Evolutionary conservation across 2,113 vertebrate genomes (phyloP).

Genomic region (Labeo catla): DNA sequence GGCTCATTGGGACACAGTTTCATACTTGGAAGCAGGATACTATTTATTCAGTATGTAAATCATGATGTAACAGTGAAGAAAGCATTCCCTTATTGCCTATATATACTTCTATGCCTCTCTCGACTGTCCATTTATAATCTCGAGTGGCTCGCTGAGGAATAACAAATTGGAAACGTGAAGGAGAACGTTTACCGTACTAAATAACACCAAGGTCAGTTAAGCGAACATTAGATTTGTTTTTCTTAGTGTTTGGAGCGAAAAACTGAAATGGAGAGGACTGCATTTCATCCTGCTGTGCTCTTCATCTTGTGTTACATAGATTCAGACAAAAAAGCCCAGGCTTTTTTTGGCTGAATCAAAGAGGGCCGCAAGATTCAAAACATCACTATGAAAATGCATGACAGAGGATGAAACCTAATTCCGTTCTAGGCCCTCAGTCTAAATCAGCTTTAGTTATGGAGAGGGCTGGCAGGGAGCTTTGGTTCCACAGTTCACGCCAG

Average conservation of each 20-base stretch:
- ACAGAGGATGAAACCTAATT: conserved; percentile 50
- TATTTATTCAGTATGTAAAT: conserved; percentile 39
- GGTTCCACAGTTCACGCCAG: conserved; percentile 52
- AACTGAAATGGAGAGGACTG: not conserved
- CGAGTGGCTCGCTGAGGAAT: conserved; percentile 2
- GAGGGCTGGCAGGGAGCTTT: conserved; percentile 48
- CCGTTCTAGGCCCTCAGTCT: conserved; percentile 30
- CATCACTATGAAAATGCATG: conserved; percentile 47
- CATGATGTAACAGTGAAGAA: conserved; percentile 31
- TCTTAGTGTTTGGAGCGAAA: conserved; percentile 13
- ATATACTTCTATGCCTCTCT: not conserved
- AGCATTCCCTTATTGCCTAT: conserved; percentile 5
- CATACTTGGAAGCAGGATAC: conserved; percentile 13
- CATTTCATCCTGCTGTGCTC: conserved; percentile 8
- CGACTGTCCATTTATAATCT: conserved; percentile 23
- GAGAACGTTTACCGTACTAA: conserved; percentile 13
- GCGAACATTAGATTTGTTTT: conserved; percentile 23
- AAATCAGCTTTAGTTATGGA: conserved; percentile 51
- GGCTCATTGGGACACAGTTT: not conserved
- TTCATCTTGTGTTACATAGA: conserved; percentile 18
- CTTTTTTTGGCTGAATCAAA: conserved; percentile 31
- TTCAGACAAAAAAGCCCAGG: conserved; percentile 3
- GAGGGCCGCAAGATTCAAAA: conserved; percentile 39
- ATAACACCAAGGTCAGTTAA: not conserved
- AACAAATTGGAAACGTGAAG: not conserved